Conservation (phyloP, 2,888 invertebrate species). For the Leptopilina drosophilae region DNA sequence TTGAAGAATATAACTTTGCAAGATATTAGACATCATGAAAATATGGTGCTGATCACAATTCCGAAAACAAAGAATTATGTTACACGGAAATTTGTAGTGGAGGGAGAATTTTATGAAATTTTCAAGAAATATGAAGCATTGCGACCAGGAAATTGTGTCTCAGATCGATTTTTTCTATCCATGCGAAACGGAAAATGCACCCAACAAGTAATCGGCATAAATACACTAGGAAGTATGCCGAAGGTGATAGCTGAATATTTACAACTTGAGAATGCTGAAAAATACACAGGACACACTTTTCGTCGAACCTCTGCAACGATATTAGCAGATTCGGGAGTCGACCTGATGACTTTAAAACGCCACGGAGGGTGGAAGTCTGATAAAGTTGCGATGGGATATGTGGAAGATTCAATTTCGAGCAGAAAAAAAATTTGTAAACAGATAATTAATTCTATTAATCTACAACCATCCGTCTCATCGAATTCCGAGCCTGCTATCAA, state of each 20-base stretch:
- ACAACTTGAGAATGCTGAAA: neutral
- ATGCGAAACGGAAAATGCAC: conserved; percentile 43
- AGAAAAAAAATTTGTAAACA: neutral
- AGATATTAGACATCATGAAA: conserved; percentile 22
- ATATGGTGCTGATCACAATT: conserved; percentile 36
- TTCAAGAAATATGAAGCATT: conserved; percentile 37
- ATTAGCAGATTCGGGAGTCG: too few species aligned
- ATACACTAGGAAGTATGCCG: conserved; percentile 45
- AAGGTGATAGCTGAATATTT: neutral
- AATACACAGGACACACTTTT: conserved; percentile 7
- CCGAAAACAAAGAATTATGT: conserved; percentile 29
- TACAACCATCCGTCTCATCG: neutral
- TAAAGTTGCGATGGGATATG: neutral
- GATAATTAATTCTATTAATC: neutral
- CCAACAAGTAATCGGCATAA: conserved; percentile 46
- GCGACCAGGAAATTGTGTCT: conserved; percentile 32
- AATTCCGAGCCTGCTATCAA: neutral
- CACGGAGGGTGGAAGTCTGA: conserved; percentile 2
- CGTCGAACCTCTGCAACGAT: conserved; percentile 11
- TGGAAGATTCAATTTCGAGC: neutral
- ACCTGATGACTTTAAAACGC: conserved; percentile 7
- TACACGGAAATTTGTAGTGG: conserved; percentile 36
- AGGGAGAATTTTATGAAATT: conserved; percentile 35
- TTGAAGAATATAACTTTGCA: conserved; percentile 8
- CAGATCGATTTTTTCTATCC: conserved; percentile 39